A percentile compares a stretch with the other conserved stretches of the same genome.
These are phyloP conservation scores for Ischnus inquisitorius DNA, from an alignment of 2,888 invertebrate species.

Conservation along the genomic window DNA sequence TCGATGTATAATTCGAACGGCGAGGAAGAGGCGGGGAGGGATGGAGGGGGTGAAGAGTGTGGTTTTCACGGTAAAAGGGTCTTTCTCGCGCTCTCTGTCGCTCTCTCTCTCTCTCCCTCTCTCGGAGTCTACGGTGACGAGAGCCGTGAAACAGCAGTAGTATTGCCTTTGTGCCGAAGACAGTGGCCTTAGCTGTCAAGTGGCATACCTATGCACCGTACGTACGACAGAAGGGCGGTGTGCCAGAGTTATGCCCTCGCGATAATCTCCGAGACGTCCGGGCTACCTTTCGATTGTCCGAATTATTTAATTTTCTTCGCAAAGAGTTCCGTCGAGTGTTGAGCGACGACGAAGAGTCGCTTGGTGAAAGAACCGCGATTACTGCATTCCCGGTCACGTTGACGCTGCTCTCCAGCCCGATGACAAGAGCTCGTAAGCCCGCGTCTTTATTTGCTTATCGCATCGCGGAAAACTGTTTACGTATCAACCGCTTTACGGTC, in stretches of 20 bases:
- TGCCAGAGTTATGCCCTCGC: constrained; percentile 55
- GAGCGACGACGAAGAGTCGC: neutral
- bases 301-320: constrained; percentile 25
- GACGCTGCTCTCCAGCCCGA: neutral
- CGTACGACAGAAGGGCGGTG: constrained; percentile 66
- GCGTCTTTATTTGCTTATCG: neutral
- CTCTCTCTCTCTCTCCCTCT: constrained; percentile 3
- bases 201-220: constrained; percentile 64
- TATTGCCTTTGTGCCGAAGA: constrained; percentile 74
- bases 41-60: constrained; percentile 21
- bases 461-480: neutral
- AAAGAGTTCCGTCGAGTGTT: neutral
- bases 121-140: constrained; percentile 24
- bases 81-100: constrained; percentile 4
- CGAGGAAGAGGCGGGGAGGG: constrained; percentile 35
- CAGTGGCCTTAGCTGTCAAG: constrained; percentile 75
- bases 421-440: neutral
- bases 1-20: constrained; percentile 28
- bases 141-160: constrained; percentile 40
- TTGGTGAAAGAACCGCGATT: neutral
- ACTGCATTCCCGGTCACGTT: neutral
- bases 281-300: constrained; percentile 3
- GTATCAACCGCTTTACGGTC: neutral
- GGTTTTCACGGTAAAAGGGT: constrained; percentile 48
- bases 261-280: constrained; percentile 54